These are phyloP conservation scores for Bombycilla garrulus DNA, from an alignment of 2,113 vertebrate species.

Conservation along the genomic window DNA sequence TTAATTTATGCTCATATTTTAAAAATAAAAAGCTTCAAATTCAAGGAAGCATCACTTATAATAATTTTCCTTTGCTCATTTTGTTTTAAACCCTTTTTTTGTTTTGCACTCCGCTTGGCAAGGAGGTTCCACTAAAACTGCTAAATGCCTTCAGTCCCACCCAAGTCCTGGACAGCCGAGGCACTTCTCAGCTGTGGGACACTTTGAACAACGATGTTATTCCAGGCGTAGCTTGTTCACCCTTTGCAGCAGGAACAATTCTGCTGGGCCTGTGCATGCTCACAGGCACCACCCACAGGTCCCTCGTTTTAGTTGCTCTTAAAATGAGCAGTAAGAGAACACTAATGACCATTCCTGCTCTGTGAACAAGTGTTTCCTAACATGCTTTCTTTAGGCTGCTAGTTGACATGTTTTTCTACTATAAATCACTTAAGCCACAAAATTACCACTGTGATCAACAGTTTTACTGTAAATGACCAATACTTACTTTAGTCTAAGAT, in stretches of 20 bases:
- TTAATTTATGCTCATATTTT: background rate
- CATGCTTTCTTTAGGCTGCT: background rate
- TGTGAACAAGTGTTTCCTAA: background rate
- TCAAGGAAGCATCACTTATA: background rate
- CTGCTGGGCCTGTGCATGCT: background rate
- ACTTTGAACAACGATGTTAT: background rate
- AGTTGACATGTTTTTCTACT: background rate
- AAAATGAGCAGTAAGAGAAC: background rate
- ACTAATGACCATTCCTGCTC: background rate
- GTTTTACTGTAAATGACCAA: background rate
- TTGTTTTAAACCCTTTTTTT: background rate
- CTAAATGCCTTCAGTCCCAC: background rate
- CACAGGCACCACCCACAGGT: background rate
- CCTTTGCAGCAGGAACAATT: background rate
- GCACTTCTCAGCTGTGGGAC: background rate
- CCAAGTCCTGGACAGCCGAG: background rate
- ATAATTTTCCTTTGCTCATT: background rate
- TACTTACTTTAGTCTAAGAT: background rate
- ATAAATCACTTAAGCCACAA: background rate
- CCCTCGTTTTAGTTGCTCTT: background rate
- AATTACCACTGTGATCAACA: background rate
- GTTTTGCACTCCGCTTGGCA: background rate
- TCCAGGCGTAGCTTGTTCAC: background rate
- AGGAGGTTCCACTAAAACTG: background rate
- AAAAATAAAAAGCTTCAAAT: background rate